Conservation (phyloP, 1,140 invertebrate species). For the Agrilus planipennis region DNA sequence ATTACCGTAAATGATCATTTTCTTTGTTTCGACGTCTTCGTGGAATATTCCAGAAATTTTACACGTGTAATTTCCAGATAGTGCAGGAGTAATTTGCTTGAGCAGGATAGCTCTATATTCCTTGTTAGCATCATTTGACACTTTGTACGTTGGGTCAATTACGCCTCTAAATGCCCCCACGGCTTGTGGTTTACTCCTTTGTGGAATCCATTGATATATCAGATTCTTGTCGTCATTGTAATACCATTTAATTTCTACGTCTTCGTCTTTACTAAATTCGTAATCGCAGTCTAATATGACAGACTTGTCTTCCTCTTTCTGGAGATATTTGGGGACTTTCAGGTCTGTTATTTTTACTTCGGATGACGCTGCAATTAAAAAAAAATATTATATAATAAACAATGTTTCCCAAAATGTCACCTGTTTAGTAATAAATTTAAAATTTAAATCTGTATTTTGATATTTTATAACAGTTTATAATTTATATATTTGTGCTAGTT, state of each 20-base stretch:
- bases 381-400: too few species aligned
- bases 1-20: constrained; percentile 27
- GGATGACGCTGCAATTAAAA: constrained; percentile 17
- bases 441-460: too few species aligned
- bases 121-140: constrained; percentile 14
- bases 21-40: constrained; percentile 17
- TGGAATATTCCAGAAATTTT: constrained; percentile 18
- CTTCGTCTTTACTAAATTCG: constrained; percentile 14
- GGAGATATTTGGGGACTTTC: constrained; percentile 16
- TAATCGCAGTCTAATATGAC: constrained; percentile 24
- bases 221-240: constrained; percentile 17
- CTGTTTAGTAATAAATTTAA: too few species aligned
- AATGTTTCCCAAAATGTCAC: too few species aligned
- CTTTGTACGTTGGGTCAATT: constrained; percentile 18
- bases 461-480: too few species aligned
- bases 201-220: constrained; percentile 27
- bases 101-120: constrained; percentile 23
- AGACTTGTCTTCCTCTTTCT: constrained; percentile 12
- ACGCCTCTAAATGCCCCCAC: constrained; percentile 14
- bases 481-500: too few species aligned
- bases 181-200: constrained; percentile 6
- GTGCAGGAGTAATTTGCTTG: constrained; percentile 14
- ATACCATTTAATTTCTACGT: constrained; percentile 25
- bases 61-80: constrained; percentile 25
- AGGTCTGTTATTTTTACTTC: constrained; percentile 21